Conservation (phyloP, 2,113 vertebrate genomes). For the Tursiops truncatus region DNA sequence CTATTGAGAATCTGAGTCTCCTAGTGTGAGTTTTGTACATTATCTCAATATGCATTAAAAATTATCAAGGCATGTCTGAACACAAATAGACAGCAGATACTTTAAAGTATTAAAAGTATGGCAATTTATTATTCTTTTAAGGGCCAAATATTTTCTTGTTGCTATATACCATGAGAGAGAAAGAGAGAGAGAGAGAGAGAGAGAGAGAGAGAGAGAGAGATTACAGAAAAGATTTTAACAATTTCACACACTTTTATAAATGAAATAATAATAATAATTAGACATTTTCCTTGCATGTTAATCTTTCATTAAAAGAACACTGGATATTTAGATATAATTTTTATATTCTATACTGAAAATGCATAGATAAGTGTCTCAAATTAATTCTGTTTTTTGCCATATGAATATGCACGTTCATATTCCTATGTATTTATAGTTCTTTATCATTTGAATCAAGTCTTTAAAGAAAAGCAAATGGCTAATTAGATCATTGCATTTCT, state of each 20-base stretch:
- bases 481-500: background rate
- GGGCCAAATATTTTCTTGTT: background rate
- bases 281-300: background rate
- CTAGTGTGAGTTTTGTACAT: background rate
- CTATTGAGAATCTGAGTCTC: background rate
- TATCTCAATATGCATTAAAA: background rate
- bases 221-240: background rate
- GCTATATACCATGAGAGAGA: background rate
- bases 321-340: background rate
- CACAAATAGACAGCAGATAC: background rate
- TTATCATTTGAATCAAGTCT: background rate
- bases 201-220: background rate
- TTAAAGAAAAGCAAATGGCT: background rate
- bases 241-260: background rate
- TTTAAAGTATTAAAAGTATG: background rate
- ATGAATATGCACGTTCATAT: background rate
- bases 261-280: background rate
- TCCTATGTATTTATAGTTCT: background rate
- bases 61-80: background rate
- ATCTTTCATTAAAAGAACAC: background rate
- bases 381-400: background rate
- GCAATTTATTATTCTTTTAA: background rate
- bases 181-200: background rate
- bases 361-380: background rate
- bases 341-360: background rate